Percentiles rank a stretch among this genome's conserved stretches.
phyloP scores from a whole-genome alignment of 2,888 invertebrate species.

The Uloborus plumipes region DNA sequence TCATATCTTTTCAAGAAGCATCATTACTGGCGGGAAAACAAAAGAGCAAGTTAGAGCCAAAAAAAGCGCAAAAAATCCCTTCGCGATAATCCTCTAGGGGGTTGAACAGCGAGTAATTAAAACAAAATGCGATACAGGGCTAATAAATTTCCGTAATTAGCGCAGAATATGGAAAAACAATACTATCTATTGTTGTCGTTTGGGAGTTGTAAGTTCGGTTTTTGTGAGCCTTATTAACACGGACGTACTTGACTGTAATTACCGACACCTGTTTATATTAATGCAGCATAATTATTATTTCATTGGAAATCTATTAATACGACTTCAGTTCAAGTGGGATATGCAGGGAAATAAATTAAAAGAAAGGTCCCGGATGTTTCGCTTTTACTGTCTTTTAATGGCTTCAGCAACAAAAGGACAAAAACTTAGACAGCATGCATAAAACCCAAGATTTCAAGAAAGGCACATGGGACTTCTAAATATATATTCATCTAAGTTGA shows the following conservation, averaged over 20 bases:
- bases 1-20: constrained; percentile 59
- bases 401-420: not conserved
- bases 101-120: constrained; percentile 62
- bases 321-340: constrained; percentile 43
- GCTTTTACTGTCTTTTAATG: constrained; percentile 51
- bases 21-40: constrained; percentile 57
- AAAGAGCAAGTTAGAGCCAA: constrained; percentile 39
- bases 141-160: constrained; percentile 64
- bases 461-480: no score
- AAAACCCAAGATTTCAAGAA: no score
- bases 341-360: constrained; percentile 39
- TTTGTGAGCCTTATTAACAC: constrained; percentile 59
- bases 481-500: no score
- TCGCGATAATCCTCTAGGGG: constrained; percentile 55
- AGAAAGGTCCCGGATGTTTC: constrained; percentile 10
- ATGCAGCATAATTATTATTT: constrained; percentile 64
- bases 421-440: no score
- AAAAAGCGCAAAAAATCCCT: constrained; percentile 19
- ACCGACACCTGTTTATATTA: constrained; percentile 65
- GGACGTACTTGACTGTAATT: constrained; percentile 63
- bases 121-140: constrained; percentile 65
- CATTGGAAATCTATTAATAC: constrained; percentile 65
- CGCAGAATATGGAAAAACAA: constrained; percentile 63
- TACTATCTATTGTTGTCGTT: constrained; percentile 62
- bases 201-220: constrained; percentile 39